Evolutionary conservation across 2,797 vertebrate species (phyloP), one percentile per base, ranked within the genome.

Genomic region (Lagodon rhomboides): DNA sequence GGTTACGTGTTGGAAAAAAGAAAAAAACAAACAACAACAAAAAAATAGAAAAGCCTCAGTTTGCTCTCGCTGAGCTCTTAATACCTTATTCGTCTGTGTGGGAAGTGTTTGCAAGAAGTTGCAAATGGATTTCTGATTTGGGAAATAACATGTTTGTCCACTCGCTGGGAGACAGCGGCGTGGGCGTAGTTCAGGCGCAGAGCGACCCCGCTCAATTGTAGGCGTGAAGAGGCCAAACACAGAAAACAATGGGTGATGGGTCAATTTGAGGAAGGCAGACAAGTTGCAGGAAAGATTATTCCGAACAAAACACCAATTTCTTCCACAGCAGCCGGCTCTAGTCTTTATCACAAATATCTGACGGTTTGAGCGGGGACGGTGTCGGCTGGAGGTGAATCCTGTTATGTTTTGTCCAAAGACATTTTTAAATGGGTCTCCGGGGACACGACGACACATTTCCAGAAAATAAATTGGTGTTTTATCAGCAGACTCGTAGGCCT

Each of bases 91-190:
- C 62, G 73, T 85, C 69, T 86, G 84, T 83, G 87, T 90, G 82
- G 85, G 87, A 84, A 78, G 89, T 55, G 77, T 75, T 79, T 71
- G 76, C 73, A 50, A 82, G 79, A 90, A 85, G 85, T 86, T 88
- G 84, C 81, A 80, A 75, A 88, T 87, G 81, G 72, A 85, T 91
- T 87, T 85, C 72, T 87, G 84, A 85, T 92, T 91, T 84, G 79
- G 88, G 79, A 87, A 87, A 83, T 78, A 81, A 70, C 80, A 79
- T 69, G 87, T 89, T 85, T 86, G 87, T 91, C 87, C 87, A 75
- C 73, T 80, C 1, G 85, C 82, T 62, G 74, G 64, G 80, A 89
- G 86, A 85, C 76, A 9, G 78, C 3, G 20, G 89, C 17, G 91
- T 89, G 88, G 90, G 91, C 2, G 89, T 30, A 87, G 90, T 85